Evolutionary conservation across 1,140 invertebrate species (phyloP).

Genomic region (Cecropterus lyciades): DNA sequence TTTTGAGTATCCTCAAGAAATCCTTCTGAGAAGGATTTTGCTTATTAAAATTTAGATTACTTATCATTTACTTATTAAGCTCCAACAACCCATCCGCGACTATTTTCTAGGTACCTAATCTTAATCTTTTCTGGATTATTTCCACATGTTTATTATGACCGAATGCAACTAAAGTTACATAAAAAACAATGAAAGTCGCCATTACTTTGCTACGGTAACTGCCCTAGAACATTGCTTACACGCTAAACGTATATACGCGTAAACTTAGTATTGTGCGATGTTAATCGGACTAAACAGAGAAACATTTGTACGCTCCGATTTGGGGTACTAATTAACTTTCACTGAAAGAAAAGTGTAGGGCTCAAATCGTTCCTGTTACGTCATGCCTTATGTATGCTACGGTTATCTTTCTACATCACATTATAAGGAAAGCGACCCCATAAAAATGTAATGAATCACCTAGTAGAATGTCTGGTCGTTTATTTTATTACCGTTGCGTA

Average conservation of each 20-base stretch:
- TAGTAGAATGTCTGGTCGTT: constrained; percentile 16
- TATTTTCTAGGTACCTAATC: too few species aligned
- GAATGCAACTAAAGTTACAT: too few species aligned
- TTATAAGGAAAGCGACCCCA: constrained; percentile 19
- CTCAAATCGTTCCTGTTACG: constrained; percentile 48
- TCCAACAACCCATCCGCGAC: too few species aligned
- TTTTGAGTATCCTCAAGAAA: too few species aligned
- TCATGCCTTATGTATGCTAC: constrained; percentile 32
- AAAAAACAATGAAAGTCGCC: constrained; percentile 2
- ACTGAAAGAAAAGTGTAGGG: constrained; percentile 51
- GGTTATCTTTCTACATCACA: constrained; percentile 16
- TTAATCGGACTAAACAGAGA: constrained; percentile 47
- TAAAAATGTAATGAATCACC: constrained; percentile 30
- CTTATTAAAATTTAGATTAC: too few species aligned
- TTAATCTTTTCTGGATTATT: too few species aligned
- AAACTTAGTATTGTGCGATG: constrained; percentile 44
- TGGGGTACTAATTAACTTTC: constrained; percentile 62
- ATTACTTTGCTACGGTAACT: constrained; percentile 21
- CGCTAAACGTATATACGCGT: constrained; percentile 15
- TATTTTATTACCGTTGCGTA: constrained; percentile 21
- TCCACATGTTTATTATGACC: too few species aligned
- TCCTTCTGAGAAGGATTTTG: too few species aligned
- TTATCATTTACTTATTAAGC: too few species aligned
- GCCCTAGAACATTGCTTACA: constrained; percentile 1
- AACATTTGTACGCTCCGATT: constrained; percentile 41